Evolutionary conservation across 2,113 vertebrate genomes (phyloP).

Genomic region (Quiscalus mexicanus): DNA sequence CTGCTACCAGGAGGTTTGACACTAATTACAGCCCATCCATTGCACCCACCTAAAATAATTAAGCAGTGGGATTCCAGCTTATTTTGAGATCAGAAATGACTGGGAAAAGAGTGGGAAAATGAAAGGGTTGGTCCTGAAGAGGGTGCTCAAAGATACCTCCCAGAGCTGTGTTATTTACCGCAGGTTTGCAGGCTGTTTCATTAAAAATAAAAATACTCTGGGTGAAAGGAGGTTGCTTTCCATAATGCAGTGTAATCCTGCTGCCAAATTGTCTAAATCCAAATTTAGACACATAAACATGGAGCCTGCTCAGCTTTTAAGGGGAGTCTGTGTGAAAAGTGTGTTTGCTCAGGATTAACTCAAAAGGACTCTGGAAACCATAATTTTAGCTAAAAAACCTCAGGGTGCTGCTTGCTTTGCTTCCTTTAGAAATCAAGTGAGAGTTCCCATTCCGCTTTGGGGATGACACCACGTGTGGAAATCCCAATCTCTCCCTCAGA

Average conservation of each 20-base stretch:
- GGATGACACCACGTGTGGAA: background rate
- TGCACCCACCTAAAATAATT: conserved; percentile 27
- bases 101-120: conserved; percentile 18
- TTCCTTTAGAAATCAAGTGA: background rate
- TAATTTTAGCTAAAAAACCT: background rate
- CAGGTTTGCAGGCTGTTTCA: background rate
- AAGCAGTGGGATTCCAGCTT: background rate
- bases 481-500: background rate
- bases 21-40: conserved; percentile 20
- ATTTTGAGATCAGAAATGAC: conserved; percentile 51
- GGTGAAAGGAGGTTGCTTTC: background rate
- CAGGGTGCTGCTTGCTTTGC: background rate
- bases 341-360: background rate
- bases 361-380: background rate
- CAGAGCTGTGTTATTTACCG: background rate
- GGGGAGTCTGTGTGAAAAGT: background rate
- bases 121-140: conserved; percentile 4
- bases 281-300: background rate
- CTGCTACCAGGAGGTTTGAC: background rate
- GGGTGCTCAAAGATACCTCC: background rate
- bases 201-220: background rate
- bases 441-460: background rate
- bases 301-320: background rate
- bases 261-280: background rate
- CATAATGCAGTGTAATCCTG: background rate